A percentile compares a stretch with the other conserved stretches of the same genome.
Evolutionary conservation across 2,888 invertebrate species (phyloP).

Genomic region (Heliconius sara): DNA sequence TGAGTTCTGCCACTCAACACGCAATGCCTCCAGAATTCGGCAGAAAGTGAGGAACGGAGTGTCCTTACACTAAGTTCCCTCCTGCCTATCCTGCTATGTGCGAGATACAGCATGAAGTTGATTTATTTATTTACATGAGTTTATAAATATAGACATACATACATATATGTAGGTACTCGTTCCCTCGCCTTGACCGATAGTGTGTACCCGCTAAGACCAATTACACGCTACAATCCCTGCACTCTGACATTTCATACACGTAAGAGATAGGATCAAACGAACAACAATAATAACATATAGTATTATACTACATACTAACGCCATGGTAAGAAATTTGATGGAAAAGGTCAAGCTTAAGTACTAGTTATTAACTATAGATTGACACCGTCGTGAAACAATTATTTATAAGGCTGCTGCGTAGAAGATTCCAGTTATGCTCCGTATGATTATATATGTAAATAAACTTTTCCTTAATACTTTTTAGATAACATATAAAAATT

Average conservation of each 20-base stretch:
- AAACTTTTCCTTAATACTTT: no score
- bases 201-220: slow-evolving; percentile 47
- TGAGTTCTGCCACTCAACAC: no score
- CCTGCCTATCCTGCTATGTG: no score
- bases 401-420: not conserved
- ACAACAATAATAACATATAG: slow-evolving; percentile 40
- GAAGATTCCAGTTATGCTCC: not conserved
- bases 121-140: not conserved
- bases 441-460: not conserved
- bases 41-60: no score
- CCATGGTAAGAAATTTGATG: slow-evolving; percentile 5
- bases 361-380: not conserved
- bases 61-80: no score
- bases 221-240: slow-evolving; percentile 43
- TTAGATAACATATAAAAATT: no score
- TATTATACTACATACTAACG: not conserved
- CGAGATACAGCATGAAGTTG: no score
- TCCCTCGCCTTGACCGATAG: slow-evolving; percentile 45
- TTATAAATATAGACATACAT: slow-evolving; percentile 7
- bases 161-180: slow-evolving; percentile 27
- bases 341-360: slow-evolving; percentile 1
- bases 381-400: not conserved
- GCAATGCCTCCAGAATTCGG: no score
- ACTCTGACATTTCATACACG: slow-evolving; percentile 45
- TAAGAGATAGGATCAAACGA: slow-evolving; percentile 35